A percentile compares a stretch with the other conserved stretches of the same genome.
Evolutionary conservation across 2,888 invertebrate species (phyloP).

Genomic region (Eupsilia transversa): DNA sequence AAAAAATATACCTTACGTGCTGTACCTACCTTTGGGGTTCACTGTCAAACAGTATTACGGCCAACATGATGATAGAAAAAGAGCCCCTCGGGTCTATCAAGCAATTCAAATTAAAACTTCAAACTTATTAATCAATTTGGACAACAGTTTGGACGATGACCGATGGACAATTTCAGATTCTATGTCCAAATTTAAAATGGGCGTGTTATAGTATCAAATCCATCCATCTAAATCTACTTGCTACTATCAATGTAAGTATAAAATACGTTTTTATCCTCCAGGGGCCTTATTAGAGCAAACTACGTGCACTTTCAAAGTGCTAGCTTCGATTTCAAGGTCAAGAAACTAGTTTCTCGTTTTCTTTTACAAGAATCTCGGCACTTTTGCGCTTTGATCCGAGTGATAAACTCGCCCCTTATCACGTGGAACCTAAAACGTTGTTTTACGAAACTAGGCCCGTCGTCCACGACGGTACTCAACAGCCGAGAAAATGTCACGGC

Average conservation of each 20-base stretch:
- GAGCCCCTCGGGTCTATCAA: not conserved
- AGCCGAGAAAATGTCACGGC: too few relatives aligned
- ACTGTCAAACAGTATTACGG: too few relatives aligned
- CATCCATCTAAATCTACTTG: not conserved
- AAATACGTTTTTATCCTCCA: not conserved
- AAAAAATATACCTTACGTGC: too few relatives aligned
- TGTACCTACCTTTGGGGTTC: too few relatives aligned
- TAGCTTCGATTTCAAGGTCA: slow-evolving; percentile 19
- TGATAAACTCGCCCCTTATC: not conserved
- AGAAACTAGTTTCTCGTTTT: slow-evolving; percentile 5
- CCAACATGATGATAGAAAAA: not conserved
- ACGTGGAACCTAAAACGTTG: not conserved
- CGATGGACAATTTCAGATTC: not conserved
- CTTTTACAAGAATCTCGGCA: slow-evolving; percentile 1
- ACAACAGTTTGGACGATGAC: too few relatives aligned
- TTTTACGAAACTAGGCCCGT: not conserved
- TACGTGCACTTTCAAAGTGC: not conserved
- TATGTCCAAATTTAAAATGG: not conserved
- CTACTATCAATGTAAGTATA: not conserved
- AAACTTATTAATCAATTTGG: too few relatives aligned
- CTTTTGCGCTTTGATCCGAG: slow-evolving; percentile 2
- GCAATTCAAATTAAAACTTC: not conserved
- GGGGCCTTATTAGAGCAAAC: slow-evolving; percentile 1
- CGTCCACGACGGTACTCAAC: not conserved
- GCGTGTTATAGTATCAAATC: not conserved